Conservation (phyloP, 2,113 vertebrate species). For the Corydoras sp. region DNA sequence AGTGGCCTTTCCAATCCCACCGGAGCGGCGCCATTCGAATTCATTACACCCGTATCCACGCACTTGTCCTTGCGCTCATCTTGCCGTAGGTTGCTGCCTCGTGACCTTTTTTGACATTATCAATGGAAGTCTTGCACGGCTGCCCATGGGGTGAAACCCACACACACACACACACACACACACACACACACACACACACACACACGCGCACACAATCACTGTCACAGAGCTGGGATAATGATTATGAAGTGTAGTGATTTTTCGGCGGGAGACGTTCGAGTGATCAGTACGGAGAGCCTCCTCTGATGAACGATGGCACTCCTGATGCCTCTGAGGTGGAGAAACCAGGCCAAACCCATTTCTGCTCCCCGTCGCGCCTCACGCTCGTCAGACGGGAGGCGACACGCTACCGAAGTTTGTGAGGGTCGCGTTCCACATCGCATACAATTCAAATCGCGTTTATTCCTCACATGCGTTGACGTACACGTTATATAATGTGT, state of each 20-base stretch:
- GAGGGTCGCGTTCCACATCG: neutral
- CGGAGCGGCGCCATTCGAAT: conserved; percentile 51
- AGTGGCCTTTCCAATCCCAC: conserved; percentile 35
- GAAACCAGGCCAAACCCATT: neutral
- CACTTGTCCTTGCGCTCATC: conserved; percentile 53
- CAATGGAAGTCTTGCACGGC: conserved; percentile 47
- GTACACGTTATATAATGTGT: no score
- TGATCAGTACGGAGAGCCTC: conserved; percentile 9
- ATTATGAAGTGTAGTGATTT: conserved; percentile 39
- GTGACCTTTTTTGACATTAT: conserved; percentile 51
- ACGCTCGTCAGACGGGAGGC: no score
- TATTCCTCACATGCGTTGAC: neutral
- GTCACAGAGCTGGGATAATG: conserved; percentile 27
- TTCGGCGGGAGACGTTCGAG: conserved; percentile 37
- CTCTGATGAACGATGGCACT: conserved; percentile 20
- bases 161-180: neutral
- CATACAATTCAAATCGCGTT: neutral
- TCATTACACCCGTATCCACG: conserved; percentile 56
- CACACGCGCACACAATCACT: neutral
- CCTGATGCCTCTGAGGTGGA: neutral
- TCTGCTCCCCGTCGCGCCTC: neutral
- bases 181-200: conserved; percentile 21
- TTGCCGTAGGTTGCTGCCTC: conserved; percentile 38
- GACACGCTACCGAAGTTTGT: no score
- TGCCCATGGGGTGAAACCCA: conserved; percentile 28